A percentile compares a stretch with the other conserved stretches of the same genome.
Conservation (phyloP, 2,797 vertebrate genomes). For the Acanthurus leucopareius region DNA sequence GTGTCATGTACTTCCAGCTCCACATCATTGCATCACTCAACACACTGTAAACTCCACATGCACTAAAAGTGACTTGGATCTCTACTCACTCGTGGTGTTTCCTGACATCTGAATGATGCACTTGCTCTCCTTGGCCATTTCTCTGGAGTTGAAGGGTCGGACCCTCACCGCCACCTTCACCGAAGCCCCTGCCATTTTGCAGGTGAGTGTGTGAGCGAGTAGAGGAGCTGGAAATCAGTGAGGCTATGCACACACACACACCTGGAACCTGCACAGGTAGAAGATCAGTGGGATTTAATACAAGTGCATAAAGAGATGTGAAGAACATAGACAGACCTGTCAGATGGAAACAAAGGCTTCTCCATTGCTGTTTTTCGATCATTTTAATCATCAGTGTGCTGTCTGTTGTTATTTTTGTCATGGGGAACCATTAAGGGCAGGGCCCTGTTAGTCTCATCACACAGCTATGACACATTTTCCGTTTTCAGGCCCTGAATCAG, state of each 20-base stretch:
- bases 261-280: constrained; percentile 72
- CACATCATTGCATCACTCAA: neutral
- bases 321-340: neutral
- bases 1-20: neutral
- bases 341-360: neutral
- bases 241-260: constrained; percentile 63
- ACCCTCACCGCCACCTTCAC: constrained; percentile 99
- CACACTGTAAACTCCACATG: no score
- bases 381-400: neutral
- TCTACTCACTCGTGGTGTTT: constrained; percentile 96
- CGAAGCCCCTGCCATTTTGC: constrained; percentile 92
- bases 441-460: neutral
- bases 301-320: neutral
- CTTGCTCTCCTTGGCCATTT: constrained; percentile 95
- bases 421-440: neutral
- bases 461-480: constrained; percentile 26
- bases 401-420: neutral
- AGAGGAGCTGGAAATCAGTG: constrained; percentile 64
- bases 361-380: neutral
- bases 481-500: constrained; percentile 20
- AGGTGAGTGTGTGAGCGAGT: constrained; percentile 37
- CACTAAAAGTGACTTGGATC: neutral
- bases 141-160: constrained; percentile 97
- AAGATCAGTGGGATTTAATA: constrained; percentile 13
- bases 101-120: constrained; percentile 99